These are phyloP conservation scores for Sipha maydis DNA, from an alignment of 2,888 invertebrate species.

Conservation along the genomic window DNA sequence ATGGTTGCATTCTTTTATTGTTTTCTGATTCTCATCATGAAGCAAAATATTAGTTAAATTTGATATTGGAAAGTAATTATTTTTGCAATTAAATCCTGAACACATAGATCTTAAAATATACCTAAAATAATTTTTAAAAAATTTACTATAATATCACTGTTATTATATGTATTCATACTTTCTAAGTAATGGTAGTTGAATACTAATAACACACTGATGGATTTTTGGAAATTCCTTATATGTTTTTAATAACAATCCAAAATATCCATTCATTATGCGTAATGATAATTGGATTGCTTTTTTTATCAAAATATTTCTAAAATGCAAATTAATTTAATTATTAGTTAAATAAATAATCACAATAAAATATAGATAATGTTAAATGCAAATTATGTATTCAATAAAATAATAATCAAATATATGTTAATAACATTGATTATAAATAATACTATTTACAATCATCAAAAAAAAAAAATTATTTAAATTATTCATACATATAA, in stretches of 20 bases:
- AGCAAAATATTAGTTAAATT: conserved; percentile 70
- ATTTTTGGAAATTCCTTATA: conserved; percentile 32
- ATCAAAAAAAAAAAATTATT: no score
- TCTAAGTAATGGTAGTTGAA: conserved; percentile 48
- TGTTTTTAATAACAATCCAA: conserved; percentile 14
- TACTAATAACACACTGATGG: conserved; percentile 43
- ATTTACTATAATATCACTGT: background rate
- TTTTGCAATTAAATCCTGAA: conserved; percentile 72
- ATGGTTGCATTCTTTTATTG: conserved; percentile 64
- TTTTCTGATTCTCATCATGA: conserved; percentile 68
- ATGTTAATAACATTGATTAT: no score
- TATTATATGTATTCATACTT: conserved; percentile 2
- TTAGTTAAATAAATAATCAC: background rate
- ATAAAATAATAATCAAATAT: no score
- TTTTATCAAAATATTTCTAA: conserved; percentile 31
- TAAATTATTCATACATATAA: no score
- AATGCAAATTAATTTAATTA: background rate
- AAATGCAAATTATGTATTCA: no score
- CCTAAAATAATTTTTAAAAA: conserved; percentile 67
- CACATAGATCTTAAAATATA: conserved; percentile 71
- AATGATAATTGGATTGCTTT: conserved; percentile 34
- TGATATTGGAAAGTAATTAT: conserved; percentile 69
- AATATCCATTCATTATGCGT: conserved; percentile 47
- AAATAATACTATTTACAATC: no score
- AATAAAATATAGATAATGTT: background rate